phyloP scores from a whole-genome alignment of 1,140 invertebrate species.

The Drosophila rhopaloa region DNA sequence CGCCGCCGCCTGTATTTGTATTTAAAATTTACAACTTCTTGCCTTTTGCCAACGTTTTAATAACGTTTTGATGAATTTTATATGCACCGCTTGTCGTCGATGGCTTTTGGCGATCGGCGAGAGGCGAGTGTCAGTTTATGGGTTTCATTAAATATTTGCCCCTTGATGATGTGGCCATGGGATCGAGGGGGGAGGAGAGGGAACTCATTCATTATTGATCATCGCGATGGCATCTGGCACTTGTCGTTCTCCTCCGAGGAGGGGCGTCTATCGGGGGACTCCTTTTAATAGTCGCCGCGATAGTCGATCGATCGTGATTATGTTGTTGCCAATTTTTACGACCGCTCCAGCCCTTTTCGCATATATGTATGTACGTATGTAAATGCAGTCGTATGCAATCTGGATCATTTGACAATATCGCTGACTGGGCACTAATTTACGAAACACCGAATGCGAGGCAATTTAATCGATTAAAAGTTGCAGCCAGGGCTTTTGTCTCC shows the following conservation, averaged over 20 bases:
- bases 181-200: conserved; percentile 5
- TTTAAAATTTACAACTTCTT: conserved; percentile 79
- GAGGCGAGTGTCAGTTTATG: conserved; percentile 74
- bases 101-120: conserved; percentile 53
- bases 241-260: conserved; percentile 16
- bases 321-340: conserved; percentile 77
- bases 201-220: conserved; percentile 36
- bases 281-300: conserved; percentile 65
- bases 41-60: conserved; percentile 72
- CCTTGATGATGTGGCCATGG: conserved; percentile 15
- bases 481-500: conserved; percentile 48
- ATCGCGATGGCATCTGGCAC: conserved; percentile 41
- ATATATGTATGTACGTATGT: conserved; percentile 3
- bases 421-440: conserved; percentile 73
- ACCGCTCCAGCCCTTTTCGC: conserved; percentile 22
- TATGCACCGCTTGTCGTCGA: conserved; percentile 79
- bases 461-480: conserved; percentile 69
- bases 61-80: conserved; percentile 82
- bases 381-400: conserved; percentile 8
- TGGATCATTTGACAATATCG: conserved; percentile 67
- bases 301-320: conserved; percentile 68
- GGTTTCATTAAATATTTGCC: conserved; percentile 75
- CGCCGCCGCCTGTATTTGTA: conserved; percentile 60
- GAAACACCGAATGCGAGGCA: conserved; percentile 61
- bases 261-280: neutral